Evolutionary conservation across 2,888 invertebrate species (phyloP), one percentile per base, ranked within the genome.

Genomic region (Amphipyra berbera): DNA sequence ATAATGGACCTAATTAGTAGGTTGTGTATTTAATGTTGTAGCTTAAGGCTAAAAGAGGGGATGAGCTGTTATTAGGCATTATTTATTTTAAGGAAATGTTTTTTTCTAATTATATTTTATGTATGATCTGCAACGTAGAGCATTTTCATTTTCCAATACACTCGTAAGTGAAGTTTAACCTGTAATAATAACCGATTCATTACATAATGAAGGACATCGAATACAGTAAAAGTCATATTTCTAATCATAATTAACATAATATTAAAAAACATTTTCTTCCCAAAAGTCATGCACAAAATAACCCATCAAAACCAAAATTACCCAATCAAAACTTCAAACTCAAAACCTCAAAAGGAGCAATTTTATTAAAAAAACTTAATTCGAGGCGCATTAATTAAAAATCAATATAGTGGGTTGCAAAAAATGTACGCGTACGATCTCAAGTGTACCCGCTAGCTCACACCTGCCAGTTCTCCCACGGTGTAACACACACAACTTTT

Each of bases 381-480:
- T 65, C 68, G 63, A 78, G 76, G 67, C 73, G 82, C 81, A 84
- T 86, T 90, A 91, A 92, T 91, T 92, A 90, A 89, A 89, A 90
- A 90, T 90, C 91, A 91, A 92, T 92, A 91, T 88, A 82, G 82
- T 72, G 76, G 77, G 50, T 68, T 79, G 84, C 83, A 87, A 88
- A 88, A 88, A 89, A 79, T 71, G 61, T 72, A 66, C 63, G 72
- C 58, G 75, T 77, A 73, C 76, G 66, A 78, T 81, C 81, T 85
- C 81, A 82, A 85, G 84, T 78, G 73, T 78, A 80, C 21, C 75
- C 82, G 78, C 82, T 71, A 77, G 73, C 77, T 77, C 76, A 79
- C 93, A 94, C 94, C 94, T 94, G 94, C 92, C 78, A 81, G 75
- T 87, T 91, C 93, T 94, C 94, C 93, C 94, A 94, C 94, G 94